These are phyloP conservation scores for Sarcophaga caerulescens DNA, from an alignment of 2,888 invertebrate species.

Conservation along the genomic window DNA sequence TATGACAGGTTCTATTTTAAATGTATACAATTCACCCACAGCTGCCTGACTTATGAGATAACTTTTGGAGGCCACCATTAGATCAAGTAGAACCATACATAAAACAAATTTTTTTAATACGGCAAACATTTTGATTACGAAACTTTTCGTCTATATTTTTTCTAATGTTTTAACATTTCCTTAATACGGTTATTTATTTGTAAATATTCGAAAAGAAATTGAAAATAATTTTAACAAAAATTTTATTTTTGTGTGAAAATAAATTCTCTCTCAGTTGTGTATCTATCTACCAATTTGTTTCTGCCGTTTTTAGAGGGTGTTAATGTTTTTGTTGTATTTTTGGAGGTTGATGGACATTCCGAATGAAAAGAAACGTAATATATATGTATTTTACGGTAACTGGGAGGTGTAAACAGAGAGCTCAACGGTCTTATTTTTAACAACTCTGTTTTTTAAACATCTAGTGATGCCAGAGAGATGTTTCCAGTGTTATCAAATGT, in stretches of 20 bases:
- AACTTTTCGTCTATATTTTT: not conserved
- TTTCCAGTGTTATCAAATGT: too few species aligned
- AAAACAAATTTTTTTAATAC: conserved; percentile 42
- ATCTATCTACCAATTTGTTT: conserved; percentile 52
- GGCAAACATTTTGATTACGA: conserved; percentile 38
- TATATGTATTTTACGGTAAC: conserved; percentile 43
- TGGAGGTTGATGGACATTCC: not conserved
- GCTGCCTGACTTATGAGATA: conserved; percentile 75
- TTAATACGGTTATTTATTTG: not conserved
- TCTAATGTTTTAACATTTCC: conserved; percentile 16
- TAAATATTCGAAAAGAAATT: not conserved
- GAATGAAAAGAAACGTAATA: not conserved
- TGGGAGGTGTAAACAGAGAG: conserved; percentile 60
- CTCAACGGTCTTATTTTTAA: conserved; percentile 35
- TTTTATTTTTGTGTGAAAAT: conserved; percentile 13
- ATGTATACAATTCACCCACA: conserved; percentile 88
- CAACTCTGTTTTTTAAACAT: not conserved
- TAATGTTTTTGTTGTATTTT: conserved; percentile 5
- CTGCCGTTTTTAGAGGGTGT: conserved; percentile 16
- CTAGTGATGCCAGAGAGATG: conserved; percentile 12
- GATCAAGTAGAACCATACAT: conserved; percentile 13
- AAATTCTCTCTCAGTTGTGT: conserved; percentile 56
- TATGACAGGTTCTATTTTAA: conserved; percentile 88
- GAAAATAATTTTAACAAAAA: not conserved
- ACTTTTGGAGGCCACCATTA: conserved; percentile 28